These are phyloP conservation scores for Deilephila porcellus DNA, from an alignment of 2,888 invertebrate species.

Conservation along the genomic window DNA sequence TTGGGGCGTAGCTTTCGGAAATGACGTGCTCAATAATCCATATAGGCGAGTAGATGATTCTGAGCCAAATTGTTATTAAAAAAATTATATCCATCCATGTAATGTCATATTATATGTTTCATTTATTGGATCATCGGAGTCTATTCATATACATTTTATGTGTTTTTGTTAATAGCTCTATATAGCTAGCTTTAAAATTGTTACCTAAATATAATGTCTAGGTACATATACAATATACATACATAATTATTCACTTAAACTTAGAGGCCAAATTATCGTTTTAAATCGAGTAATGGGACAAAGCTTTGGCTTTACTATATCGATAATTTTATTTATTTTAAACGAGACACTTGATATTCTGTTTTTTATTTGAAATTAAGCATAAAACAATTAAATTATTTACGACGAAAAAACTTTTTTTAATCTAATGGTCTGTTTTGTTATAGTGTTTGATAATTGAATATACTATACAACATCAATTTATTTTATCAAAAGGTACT, in stretches of 20 bases:
- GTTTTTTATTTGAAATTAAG: no score
- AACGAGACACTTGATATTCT: no score
- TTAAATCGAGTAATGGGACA: neutral
- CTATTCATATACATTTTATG: conserved; percentile 31
- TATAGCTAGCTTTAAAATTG: neutral
- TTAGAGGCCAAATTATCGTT: neutral
- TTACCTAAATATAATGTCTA: neutral
- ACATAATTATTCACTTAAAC: neutral
- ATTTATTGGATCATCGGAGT: conserved; percentile 32
- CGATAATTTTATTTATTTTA: no score
- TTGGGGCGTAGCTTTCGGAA: conserved; percentile 57
- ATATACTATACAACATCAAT: no score
- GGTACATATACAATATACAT: neutral
- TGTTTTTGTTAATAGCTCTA: conserved; percentile 36
- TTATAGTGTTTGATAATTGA: no score
- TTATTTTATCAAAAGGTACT: no score
- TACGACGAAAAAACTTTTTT: no score
- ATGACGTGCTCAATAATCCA: conserved; percentile 72
- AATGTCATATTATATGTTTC: conserved; percentile 38
- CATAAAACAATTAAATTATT: no score
- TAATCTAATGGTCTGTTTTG: no score
- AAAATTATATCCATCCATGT: conserved; percentile 49
- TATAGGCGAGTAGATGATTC: conserved; percentile 30
- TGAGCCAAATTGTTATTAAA: conserved; percentile 52
- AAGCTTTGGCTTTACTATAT: neutral